phyloP scores from a whole-genome alignment of 1,140 invertebrate genomes.

The Ladona fulva region DNA sequence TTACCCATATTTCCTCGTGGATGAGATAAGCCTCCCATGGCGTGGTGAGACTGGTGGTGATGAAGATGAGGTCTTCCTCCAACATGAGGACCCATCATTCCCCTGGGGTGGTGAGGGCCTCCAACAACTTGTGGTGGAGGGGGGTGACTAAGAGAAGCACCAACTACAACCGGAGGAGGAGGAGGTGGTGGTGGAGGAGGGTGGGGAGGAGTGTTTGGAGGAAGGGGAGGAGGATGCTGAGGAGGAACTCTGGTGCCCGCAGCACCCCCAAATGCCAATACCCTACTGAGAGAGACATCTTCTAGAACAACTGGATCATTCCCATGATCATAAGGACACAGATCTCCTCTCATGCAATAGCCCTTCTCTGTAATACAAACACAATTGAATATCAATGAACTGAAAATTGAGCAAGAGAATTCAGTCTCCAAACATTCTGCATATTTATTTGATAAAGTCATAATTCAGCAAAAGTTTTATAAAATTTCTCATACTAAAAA shows the following conservation, averaged over 20 bases:
- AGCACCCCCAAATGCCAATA: conserved; percentile 19
- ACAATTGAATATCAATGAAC: conserved; percentile 13
- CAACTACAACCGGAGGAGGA: conserved; percentile 30
- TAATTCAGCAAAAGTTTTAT: no score
- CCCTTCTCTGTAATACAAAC: conserved; percentile 63
- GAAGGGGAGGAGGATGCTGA: conserved; percentile 35
- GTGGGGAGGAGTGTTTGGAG: conserved; percentile 28
- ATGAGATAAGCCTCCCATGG: conserved; percentile 22
- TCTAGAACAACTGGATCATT: conserved; percentile 88
- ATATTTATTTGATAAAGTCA: no score
- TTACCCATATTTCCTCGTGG: conserved; percentile 21
- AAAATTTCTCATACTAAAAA: no score
- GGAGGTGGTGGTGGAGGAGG: conserved; percentile 31
- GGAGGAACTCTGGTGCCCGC: conserved; percentile 29
- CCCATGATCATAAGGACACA: conserved; percentile 93
- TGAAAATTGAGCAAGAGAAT: background rate
- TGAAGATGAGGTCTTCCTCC: conserved; percentile 31
- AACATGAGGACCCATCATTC: conserved; percentile 40
- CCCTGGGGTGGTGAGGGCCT: conserved; percentile 41
- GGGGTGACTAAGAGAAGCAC: conserved; percentile 37
- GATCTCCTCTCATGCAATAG: conserved; percentile 89
- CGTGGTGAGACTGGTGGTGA: conserved; percentile 24
- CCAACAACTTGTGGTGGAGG: conserved; percentile 40
- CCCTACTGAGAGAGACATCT: conserved; percentile 51
- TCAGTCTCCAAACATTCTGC: no score